Evolutionary conservation across 2,113 vertebrate genomes (phyloP).

Genomic region (Corynorhinus townsendii): DNA sequence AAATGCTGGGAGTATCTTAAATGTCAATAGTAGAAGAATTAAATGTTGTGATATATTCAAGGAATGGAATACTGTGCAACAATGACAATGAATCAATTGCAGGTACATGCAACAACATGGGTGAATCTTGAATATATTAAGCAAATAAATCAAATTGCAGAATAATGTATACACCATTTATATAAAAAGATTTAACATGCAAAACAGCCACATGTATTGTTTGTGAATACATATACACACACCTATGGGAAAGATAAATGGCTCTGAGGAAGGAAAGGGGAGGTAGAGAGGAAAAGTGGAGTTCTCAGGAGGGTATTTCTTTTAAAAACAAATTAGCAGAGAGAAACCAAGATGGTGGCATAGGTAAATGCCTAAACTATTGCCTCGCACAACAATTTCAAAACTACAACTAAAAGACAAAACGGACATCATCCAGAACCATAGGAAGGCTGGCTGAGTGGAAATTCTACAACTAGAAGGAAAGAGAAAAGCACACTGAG

Average conservation of each 20-base stretch:
- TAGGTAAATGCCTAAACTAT: too few relatives aligned
- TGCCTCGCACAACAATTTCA: too few relatives aligned
- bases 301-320: not conserved
- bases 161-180: not conserved
- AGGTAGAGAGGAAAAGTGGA: not conserved
- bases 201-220: not conserved
- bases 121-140: not conserved
- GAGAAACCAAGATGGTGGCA: too few relatives aligned
- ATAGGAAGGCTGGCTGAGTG: too few relatives aligned
- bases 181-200: not conserved
- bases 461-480: too few relatives aligned
- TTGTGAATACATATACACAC: not conserved
- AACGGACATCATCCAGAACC: too few relatives aligned
- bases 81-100: not conserved
- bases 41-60: slow-evolving; percentile 2
- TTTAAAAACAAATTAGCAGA: not conserved
- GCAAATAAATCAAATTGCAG: not conserved
- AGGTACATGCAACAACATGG: not conserved
- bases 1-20: not conserved
- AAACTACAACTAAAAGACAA: too few relatives aligned
- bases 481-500: too few relatives aligned
- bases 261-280: not conserved
- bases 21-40: not conserved
- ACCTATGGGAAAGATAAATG: not conserved
- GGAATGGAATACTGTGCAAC: not conserved